These are phyloP conservation scores for Pinctada fucata DNA, from an alignment of 2,888 invertebrate species.

Conservation along the genomic window DNA sequence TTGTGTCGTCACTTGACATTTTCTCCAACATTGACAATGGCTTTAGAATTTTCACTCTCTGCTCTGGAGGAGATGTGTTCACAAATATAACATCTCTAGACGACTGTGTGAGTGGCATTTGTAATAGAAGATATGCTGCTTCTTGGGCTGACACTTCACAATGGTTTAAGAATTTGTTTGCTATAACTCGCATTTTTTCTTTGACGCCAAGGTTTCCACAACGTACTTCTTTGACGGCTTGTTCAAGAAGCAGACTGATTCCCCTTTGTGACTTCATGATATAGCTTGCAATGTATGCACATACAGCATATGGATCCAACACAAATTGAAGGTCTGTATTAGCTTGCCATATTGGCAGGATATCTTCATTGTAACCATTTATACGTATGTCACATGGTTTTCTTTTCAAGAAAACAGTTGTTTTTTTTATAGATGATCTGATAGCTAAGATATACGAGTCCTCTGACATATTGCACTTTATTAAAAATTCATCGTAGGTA, in stretches of 20 bases:
- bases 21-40: slow-evolving; percentile 45
- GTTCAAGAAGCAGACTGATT: slow-evolving; percentile 49
- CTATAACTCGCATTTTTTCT: slow-evolving; percentile 46
- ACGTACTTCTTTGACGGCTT: slow-evolving; percentile 43
- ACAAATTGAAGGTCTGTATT: slow-evolving; percentile 46
- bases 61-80: slow-evolving; percentile 55
- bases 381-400: slow-evolving; percentile 8
- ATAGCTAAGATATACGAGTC: slow-evolving; percentile 22
- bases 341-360: slow-evolving; percentile 35
- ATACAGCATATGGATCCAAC: slow-evolving; percentile 49
- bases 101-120: slow-evolving; percentile 52
- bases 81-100: slow-evolving; percentile 48
- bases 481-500: slow-evolving; percentile 8
- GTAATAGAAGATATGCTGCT: slow-evolving; percentile 54
- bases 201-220: slow-evolving; percentile 38
- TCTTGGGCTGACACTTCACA: slow-evolving; percentile 64
- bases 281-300: slow-evolving; percentile 51
- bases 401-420: slow-evolving; percentile 19
- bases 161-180: slow-evolving; percentile 57
- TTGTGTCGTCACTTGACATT: slow-evolving; percentile 44
- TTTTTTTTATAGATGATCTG: slow-evolving; percentile 14
- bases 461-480: slow-evolving; percentile 2
- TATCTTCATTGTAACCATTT: slow-evolving; percentile 33
- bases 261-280: slow-evolving; percentile 51
- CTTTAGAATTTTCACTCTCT: slow-evolving; percentile 62